Conservation (phyloP, 2,888 invertebrate species). For the Coelopa pilipes region DNA sequence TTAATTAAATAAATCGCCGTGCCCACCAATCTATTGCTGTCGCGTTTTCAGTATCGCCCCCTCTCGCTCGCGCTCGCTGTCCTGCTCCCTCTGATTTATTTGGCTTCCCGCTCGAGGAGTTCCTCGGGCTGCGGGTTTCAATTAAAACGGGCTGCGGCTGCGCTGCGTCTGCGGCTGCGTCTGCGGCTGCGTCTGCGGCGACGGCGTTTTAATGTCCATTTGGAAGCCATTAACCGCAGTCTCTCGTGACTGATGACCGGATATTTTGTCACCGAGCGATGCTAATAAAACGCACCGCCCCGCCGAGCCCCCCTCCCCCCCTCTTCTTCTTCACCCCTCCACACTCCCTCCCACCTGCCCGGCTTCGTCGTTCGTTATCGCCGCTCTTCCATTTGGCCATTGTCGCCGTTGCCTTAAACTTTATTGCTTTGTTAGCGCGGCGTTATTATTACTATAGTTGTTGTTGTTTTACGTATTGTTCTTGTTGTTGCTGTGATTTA, state of each 20-base stretch:
- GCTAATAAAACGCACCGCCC: slow-evolving; percentile 14
- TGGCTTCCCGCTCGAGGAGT: too few species aligned
- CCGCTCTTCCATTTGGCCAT: too few species aligned
- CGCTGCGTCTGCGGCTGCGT: too few species aligned
- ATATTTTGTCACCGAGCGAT: slow-evolving; percentile 60
- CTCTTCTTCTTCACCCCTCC: background rate
- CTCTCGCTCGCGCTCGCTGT: background rate
- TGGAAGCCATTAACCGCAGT: slow-evolving; percentile 25
- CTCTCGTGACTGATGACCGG: slow-evolving; percentile 50
- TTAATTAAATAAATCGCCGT: slow-evolving; percentile 18
- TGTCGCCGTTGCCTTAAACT: background rate
- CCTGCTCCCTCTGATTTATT: background rate
- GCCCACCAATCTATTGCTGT: slow-evolving; percentile 4
- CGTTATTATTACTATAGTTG: too few species aligned
- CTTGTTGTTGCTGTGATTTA: too few species aligned
- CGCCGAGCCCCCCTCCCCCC: background rate
- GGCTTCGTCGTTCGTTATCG: too few species aligned
- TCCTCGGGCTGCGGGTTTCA: background rate
- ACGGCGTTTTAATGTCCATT: slow-evolving; percentile 21
- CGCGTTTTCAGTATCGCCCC: background rate
- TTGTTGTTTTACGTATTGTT: background rate
- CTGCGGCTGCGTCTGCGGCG: too few species aligned
- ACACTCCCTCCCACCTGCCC: too few species aligned
- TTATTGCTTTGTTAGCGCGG: background rate
- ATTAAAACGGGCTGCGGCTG: slow-evolving; percentile 9